Base-by-base conservation (phyloP, 2,113 vertebrate genomes). In the Thomomys bottae region DNA sequence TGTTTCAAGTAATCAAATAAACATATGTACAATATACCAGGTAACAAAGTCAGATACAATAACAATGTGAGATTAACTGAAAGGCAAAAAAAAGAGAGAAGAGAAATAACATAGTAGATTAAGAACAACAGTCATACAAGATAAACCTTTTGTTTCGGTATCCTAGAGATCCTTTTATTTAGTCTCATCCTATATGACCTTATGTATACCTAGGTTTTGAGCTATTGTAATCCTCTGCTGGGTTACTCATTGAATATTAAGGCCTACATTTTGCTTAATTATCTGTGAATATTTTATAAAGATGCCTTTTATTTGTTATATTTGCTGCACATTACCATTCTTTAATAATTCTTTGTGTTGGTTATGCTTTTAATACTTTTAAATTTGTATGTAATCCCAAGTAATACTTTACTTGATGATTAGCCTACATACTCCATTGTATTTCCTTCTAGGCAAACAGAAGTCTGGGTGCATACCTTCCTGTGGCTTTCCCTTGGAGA, bases 321-420 rank as follows among this genome's bases (percentile, higher is more conserved):
- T 67, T 75, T 77, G n/a, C 15, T 49, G 6, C 57, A 76, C 36
- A 59, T 59, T 88, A 78, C 40, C 70, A 54, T 76, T 79, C 20
- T 79, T 86, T 54, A 72, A 70, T 70, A 61, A 71, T 68, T 45
- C 32, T 77, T 85, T 85, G 32, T 68, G 14, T 83, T 83, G 32
- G 40, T 45, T 82, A n/a, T 75, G 61, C 8, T 75, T 90, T 92
- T 92, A 70, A 72, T 94, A 88, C 66, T 54, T 85, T 92, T 30
- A 87, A 81, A 91, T 77, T 76, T 82, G 2, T 36, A 71, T 45
- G 4, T 40, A 68, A 70, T 68, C 54, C 61, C 64, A 42, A 59
- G 26, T 32, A 67, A 61, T 6, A 68, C 23, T 54, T 75, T 79
- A 32, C 9, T 71, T 80, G 57, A n/a, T 64, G 34, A 91, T 63